A percentile compares a stretch with the other conserved stretches of the same genome.
Evolutionary conservation across 2,113 vertebrate genomes (phyloP).

Genomic region (Cariama cristata): DNA sequence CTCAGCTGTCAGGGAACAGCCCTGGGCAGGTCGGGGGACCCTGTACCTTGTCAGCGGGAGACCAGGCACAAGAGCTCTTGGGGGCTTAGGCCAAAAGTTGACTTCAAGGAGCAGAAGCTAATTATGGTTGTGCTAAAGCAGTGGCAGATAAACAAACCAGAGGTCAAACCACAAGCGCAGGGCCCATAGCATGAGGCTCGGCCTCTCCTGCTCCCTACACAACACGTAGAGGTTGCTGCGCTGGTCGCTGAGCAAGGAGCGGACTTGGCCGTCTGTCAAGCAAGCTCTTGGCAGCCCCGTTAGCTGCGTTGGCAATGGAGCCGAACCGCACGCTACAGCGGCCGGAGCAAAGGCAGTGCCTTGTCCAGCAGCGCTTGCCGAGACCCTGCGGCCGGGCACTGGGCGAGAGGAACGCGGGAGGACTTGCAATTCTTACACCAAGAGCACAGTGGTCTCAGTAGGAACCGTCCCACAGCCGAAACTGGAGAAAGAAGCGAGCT

Average conservation of each 20-base stretch:
- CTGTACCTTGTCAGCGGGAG: not conserved
- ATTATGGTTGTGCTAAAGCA: not conserved
- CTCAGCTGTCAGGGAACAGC: not conserved
- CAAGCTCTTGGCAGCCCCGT: not conserved
- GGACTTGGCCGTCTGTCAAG: not conserved
- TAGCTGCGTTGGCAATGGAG: accelerated
- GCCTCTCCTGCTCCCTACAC: not conserved
- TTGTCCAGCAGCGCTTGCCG: accelerated
- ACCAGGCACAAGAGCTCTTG: no score
- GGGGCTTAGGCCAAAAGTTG: not conserved
- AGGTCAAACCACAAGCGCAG: not conserved
- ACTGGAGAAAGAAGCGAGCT: not conserved
- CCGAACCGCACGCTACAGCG: accelerated
- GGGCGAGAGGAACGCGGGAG: not conserved
- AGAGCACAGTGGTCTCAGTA: accelerated
- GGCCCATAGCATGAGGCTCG: accelerated
- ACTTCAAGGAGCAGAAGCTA: not conserved
- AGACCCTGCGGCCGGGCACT: not conserved
- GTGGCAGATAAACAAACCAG: not conserved
- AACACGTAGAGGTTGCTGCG: accelerated
- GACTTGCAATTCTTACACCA: accelerated
- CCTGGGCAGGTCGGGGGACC: not conserved
- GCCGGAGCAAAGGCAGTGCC: not conserved
- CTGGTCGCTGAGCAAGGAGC: not conserved
- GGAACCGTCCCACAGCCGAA: not conserved